Base-by-base conservation (phyloP, 2,888 invertebrate genomes). In the Macrostomum cliftonense region DNA sequence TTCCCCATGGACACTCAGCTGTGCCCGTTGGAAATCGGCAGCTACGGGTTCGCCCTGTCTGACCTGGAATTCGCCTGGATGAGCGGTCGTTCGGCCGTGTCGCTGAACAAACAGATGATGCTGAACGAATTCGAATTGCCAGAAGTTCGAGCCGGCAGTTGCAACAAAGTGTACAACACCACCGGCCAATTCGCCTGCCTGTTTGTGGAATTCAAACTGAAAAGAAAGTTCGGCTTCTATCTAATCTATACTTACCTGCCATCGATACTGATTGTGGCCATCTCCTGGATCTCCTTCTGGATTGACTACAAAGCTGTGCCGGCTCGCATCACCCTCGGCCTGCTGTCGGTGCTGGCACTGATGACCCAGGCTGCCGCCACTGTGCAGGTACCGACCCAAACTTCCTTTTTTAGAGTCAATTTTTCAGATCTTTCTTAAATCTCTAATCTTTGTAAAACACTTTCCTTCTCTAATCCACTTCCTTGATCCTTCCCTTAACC, bases 1-100 rank as follows among this genome's bases (percentile, higher is more conserved):
- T 53, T 52, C 45, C 53, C 53, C 13, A 42, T 52, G 39, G 53
- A 53, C 43, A 37, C 51, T 1, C 53, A 53, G 36, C 44, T 36
- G 16, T 53, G 53, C 40, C 28, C 14, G 2, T 12, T 52, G 14
- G 52, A 45, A 12, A 37, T 53, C 11, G 52, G 51, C 12, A 53
- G 51, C 28, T 53, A 51, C 37, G 51, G 51, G n/a, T 51, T 51
- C 39, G 28, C 43, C 11, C 37, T 37, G 37, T 17, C 49, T n/a
- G 49, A 51, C 21, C 19, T 51, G 20, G 28, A 52, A 42, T 44
- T 51, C 16, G 37, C 14, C 13, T 51, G 51, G 51, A 51, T 47
- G 51, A 16, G 7, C 17, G 44, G 19, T 12, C 21, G n/a, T 1
- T 2, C 37, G 13, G 5, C 28, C 5, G n/a, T 43, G 14, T 28